phyloP scores from a whole-genome alignment of 1,140 invertebrate genomes.

The Papilio helenus region DNA sequence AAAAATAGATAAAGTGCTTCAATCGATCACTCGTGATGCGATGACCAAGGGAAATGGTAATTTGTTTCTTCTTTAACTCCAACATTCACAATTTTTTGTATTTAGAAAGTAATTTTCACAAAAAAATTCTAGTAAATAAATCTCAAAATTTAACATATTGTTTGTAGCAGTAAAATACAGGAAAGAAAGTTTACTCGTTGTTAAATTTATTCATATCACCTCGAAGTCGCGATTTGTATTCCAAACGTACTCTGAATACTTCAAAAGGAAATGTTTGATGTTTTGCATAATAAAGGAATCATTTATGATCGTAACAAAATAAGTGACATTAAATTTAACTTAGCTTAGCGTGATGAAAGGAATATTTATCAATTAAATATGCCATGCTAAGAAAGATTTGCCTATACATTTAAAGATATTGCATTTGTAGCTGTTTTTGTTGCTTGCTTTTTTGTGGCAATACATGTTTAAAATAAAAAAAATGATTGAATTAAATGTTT shows the following conservation, averaged over 20 bases:
- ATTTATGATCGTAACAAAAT: conserved; percentile 12
- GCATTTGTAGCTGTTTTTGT: too few species aligned
- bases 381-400: too few species aligned
- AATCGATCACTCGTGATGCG: too few species aligned
- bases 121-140: not conserved
- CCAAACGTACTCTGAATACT: conserved; percentile 5
- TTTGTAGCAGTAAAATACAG: conserved; percentile 14
- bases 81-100: not conserved
- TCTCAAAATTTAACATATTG: not conserved
- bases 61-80: not conserved
- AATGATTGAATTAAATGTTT: too few species aligned
- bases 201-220: conserved; percentile 26
- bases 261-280: conserved; percentile 26
- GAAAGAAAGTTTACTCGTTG: conserved; percentile 2
- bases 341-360: not conserved
- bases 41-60: too few species aligned
- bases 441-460: too few species aligned
- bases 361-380: not conserved
- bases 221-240: conserved; percentile 7
- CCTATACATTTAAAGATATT: too few species aligned
- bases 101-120: not conserved
- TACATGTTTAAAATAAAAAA: too few species aligned
- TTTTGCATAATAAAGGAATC: conserved; percentile 20
- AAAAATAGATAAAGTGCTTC: too few species aligned
- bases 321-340: not conserved